These are phyloP conservation scores for Protobothrops flavoviridis DNA, from an alignment of 2,113 vertebrate genomes.

Conservation along the genomic window DNA sequence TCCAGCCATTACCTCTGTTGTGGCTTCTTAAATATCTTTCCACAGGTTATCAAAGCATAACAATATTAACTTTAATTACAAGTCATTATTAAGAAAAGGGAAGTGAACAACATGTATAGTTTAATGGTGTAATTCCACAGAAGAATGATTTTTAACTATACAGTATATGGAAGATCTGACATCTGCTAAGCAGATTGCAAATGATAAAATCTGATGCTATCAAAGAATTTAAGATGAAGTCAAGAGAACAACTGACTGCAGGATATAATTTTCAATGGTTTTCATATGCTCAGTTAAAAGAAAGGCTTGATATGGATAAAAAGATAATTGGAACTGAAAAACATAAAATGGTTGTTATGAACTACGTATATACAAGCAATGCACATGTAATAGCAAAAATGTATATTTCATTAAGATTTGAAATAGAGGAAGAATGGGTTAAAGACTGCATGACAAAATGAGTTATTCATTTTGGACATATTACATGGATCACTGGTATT, in stretches of 20 bases:
- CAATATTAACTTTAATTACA: conserved; percentile 66
- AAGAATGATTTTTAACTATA: conserved; percentile 49
- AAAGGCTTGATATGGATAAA: neutral
- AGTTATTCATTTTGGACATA: neutral
- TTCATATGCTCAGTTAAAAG: neutral
- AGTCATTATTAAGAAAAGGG: conserved; percentile 55
- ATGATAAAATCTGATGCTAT: neutral
- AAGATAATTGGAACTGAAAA: neutral
- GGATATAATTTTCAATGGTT: neutral
- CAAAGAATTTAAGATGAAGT: neutral
- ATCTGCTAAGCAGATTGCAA: neutral
- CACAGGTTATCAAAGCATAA: conserved; percentile 54
- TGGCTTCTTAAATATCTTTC: conserved; percentile 52
- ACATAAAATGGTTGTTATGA: neutral
- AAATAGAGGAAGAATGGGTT: neutral
- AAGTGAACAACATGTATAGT: conserved; percentile 40
- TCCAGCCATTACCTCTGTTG: conserved; percentile 21
- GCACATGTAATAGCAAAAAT: neutral
- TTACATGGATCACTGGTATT: neutral
- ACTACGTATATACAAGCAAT: neutral
- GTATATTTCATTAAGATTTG: neutral
- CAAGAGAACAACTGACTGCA: neutral
- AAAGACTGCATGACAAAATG: neutral
- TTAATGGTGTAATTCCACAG: conserved; percentile 47
- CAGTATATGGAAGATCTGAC: neutral